Percentiles rank a stretch among this genome's conserved stretches.
phyloP scores from a whole-genome alignment of 2,888 invertebrate genomes.

The Phortica magna region DNA sequence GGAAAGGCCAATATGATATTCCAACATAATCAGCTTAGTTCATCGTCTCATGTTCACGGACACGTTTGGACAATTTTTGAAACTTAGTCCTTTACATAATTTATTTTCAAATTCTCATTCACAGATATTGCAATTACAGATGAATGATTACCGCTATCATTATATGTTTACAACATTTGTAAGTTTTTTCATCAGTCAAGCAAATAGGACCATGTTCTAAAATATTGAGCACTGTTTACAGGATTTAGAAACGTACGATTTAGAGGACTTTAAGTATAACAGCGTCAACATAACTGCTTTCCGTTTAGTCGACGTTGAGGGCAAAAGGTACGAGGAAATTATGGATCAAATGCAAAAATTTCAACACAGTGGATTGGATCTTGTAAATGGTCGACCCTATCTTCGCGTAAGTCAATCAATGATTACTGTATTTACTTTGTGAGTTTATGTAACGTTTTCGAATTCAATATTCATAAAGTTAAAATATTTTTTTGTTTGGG shows the following conservation, averaged over 20 bases:
- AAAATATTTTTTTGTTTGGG: no score
- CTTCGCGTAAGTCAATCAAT: slow-evolving; percentile 81
- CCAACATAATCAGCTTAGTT: no score
- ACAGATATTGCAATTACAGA: slow-evolving; percentile 95
- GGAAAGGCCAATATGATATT: background rate
- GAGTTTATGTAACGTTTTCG: no score
- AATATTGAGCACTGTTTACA: slow-evolving; percentile 69
- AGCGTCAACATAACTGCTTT: slow-evolving; percentile 97
- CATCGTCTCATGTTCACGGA: no score
- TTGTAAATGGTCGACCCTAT: slow-evolving; percentile 84
- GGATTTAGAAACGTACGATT: slow-evolving; percentile 92
- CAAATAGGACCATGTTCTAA: background rate
- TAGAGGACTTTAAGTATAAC: slow-evolving; percentile 95
- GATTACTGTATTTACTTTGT: background rate
- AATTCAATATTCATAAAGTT: no score
- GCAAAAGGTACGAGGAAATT: slow-evolving; percentile 85
- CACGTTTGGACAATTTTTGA: no score
- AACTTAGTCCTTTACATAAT: no score
- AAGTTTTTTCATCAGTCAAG: slow-evolving; percentile 79
- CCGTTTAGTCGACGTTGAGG: slow-evolving; percentile 89
- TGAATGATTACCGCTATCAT: slow-evolving; percentile 97
- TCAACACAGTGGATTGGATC: slow-evolving; percentile 87
- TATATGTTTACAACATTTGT: slow-evolving; percentile 97
- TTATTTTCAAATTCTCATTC: slow-evolving; percentile 23
- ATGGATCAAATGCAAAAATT: slow-evolving; percentile 92